Percentiles rank a stretch among this genome's conserved stretches.
Conservation (phyloP, 2,888 invertebrate genomes). For the Meganola albula region DNA sequence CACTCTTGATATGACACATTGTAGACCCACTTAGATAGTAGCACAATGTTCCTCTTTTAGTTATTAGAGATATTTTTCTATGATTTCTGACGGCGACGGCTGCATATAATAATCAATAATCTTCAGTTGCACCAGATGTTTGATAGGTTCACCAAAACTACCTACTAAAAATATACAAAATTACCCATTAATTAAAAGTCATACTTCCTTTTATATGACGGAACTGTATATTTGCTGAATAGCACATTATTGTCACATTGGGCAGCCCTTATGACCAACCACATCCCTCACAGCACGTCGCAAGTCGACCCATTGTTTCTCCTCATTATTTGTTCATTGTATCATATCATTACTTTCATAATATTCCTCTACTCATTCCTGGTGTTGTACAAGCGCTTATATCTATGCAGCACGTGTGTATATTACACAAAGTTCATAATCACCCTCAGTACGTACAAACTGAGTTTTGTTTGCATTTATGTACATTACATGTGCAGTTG, state of each 20-base stretch:
- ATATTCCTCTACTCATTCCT: conserved; percentile 26
- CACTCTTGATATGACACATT: conserved; percentile 51
- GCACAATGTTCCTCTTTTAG: conserved; percentile 31
- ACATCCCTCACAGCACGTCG: conserved; percentile 54
- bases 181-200: too few species aligned
- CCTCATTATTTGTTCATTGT: conserved; percentile 39
- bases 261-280: conserved; percentile 25
- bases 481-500: conserved; percentile 30
- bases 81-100: conserved; percentile 37
- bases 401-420: conserved; percentile 30
- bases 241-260: too few species aligned
- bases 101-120: conserved; percentile 35
- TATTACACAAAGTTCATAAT: conserved; percentile 27
- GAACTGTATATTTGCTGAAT: too few species aligned
- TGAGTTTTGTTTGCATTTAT: conserved; percentile 33
- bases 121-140: conserved; percentile 47
- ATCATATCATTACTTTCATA: conserved; percentile 24
- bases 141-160: too few species aligned
- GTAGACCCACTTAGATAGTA: conserved; percentile 45
- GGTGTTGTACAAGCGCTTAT: conserved; percentile 36
- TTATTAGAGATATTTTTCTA: conserved; percentile 27
- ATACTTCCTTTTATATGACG: too few species aligned
- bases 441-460: conserved; percentile 25
- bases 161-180: too few species aligned
- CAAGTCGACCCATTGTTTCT: conserved; percentile 71